Percentiles rank a stretch among this genome's conserved stretches.
phyloP scores from a whole-genome alignment of 1,140 invertebrate genomes.

The Pollicipes pollicipes region DNA sequence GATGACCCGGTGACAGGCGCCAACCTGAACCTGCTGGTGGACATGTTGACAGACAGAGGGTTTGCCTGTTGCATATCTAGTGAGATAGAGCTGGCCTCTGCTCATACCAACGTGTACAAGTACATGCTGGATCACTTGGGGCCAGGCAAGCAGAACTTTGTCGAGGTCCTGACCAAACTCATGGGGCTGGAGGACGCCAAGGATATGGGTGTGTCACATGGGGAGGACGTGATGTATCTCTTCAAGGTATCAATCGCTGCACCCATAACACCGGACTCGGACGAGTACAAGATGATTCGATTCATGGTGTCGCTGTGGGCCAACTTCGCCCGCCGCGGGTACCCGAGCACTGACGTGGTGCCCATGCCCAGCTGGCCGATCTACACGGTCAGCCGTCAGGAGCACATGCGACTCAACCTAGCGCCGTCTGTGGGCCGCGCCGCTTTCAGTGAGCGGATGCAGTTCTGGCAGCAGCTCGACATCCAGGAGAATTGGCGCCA shows the following conservation, averaged over 20 bases:
- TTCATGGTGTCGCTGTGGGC: too few relatives aligned
- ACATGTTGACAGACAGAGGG: background rate
- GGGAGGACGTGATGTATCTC: background rate
- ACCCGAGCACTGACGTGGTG: too few relatives aligned
- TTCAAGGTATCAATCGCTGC: background rate
- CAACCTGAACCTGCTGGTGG: background rate
- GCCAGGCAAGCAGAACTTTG: background rate
- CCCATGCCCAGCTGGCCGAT: too few relatives aligned
- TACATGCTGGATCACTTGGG: background rate
- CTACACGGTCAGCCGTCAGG: too few relatives aligned
- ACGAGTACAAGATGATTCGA: background rate
- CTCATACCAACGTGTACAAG: background rate
- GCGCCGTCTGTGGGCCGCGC: too few relatives aligned
- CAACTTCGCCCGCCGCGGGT: too few relatives aligned
- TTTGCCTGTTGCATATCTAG: background rate
- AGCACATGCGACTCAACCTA: too few relatives aligned
- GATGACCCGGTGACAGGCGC: background rate
- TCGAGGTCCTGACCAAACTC: background rate
- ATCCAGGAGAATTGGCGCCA: too few relatives aligned
- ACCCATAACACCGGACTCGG: background rate
- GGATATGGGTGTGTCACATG: background rate
- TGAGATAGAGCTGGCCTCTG: background rate
- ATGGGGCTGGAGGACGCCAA: background rate
- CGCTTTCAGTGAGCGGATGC: too few relatives aligned
- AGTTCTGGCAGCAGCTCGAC: too few relatives aligned